Percentiles rank a stretch among this genome's conserved stretches.
phyloP scores from a whole-genome alignment of 2,888 invertebrate species.

The Griposia aprilina region DNA sequence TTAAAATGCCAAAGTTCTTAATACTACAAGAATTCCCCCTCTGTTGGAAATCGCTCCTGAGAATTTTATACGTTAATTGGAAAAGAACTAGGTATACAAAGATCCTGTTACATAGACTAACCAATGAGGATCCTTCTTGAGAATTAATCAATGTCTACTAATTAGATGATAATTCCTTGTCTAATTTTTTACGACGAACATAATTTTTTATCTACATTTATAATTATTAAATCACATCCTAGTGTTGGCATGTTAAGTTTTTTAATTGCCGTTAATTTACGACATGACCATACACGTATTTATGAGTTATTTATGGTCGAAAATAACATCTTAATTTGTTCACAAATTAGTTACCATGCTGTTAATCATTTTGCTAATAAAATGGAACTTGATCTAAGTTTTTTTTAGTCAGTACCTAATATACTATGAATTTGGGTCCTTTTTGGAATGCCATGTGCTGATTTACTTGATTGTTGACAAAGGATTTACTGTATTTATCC shows the following conservation, averaged over 20 bases:
- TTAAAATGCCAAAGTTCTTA: not conserved
- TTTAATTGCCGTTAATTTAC: slow-evolving; percentile 57
- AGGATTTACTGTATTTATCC: not conserved
- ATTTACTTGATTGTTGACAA: not conserved
- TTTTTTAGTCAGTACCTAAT: not conserved
- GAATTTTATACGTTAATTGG: not conserved
- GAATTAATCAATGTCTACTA: slow-evolving; percentile 8
- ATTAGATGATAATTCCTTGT: slow-evolving; percentile 26
- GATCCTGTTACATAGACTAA: not conserved
- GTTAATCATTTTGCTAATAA: slow-evolving; percentile 55
- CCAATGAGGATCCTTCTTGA: not conserved
- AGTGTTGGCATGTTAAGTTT: slow-evolving; percentile 47
- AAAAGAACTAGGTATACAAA: not conserved
- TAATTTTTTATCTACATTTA: slow-evolving; percentile 49
- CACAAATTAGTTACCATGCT: slow-evolving; percentile 37
- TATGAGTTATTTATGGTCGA: slow-evolving; percentile 52
- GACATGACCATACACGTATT: slow-evolving; percentile 38
- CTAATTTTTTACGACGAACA: slow-evolving; percentile 7
- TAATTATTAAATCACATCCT: slow-evolving; percentile 43
- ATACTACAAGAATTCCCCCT: not conserved
- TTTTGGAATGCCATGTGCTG: not conserved
- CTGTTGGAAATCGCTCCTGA: not conserved
- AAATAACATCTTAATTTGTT: slow-evolving; percentile 61
- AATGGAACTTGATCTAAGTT: slow-evolving; percentile 22
- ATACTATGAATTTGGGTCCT: not conserved